Base-by-base conservation (phyloP, 2,888 invertebrate species). In the Cheiracanthium punctorium region DNA sequence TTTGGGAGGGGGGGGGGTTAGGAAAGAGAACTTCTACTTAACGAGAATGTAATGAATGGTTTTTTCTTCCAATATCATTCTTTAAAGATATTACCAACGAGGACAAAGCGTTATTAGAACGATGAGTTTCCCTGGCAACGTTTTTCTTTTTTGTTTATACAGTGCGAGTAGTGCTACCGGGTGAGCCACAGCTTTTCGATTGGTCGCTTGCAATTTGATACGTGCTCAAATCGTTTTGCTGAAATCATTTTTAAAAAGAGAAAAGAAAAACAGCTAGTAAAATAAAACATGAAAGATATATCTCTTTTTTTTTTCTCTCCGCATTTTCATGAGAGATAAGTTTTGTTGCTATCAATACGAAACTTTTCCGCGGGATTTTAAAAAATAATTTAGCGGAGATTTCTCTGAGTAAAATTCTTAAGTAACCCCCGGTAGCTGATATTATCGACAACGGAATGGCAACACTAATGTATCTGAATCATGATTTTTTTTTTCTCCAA, bases 1-100 rank as follows among this genome's bases (percentile, higher is more conserved):
- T n/a, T n/a, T n/a, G n/a, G n/a, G n/a, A n/a, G n/a, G n/a, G n/a
- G n/a, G n/a, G n/a, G n/a, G n/a, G n/a, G n/a, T n/a, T n/a, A n/a
- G n/a, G n/a, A n/a, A n/a, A n/a, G n/a, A n/a, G n/a, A 79, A 79
- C 70, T 80, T 71, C 71, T 64, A 80, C 71, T 80, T 80, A 80
- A 80, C 71, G 58, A 80, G 71, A 64, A 80, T 71, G 58, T 64
- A 80, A 80, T 80, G 79, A 80, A 80, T 80, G 71, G 30, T 20
- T 29, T 24, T 65, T 75, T 32, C 58, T 24, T 52, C 77, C 77
- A 33, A 70, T 77, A 77, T 70, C 58, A 80, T 80, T 71, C 64
- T 80, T 80, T 71, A 33, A 64, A 80, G 71, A 71, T 80, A 80
- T 71, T 80, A 64, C 71, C 12, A 24, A 71, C 71, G 58, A 72